Evolutionary conservation across 92 coral and sea anemone species (phyloP).

Genomic region (Epizoanthus scotinus): DNA sequence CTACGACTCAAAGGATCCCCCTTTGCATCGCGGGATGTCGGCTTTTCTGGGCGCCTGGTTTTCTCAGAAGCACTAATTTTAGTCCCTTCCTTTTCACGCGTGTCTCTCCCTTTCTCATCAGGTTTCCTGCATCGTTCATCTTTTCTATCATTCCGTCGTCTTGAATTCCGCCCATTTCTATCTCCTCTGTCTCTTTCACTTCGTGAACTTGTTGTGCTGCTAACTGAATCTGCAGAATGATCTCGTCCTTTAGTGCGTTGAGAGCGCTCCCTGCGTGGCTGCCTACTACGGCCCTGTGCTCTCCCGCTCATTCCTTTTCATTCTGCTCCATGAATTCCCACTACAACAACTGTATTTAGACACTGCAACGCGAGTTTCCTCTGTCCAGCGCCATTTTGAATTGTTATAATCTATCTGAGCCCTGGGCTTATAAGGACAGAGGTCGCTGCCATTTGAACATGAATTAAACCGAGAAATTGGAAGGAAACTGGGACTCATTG

Average conservation of each 20-base stretch:
- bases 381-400: constrained; percentile 95
- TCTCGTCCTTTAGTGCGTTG: constrained; percentile 94
- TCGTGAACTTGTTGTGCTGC: constrained; percentile 83
- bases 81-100: constrained; percentile 72
- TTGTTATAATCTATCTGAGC: constrained; percentile 22
- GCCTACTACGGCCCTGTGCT: constrained; percentile 99
- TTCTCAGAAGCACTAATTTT: constrained; percentile 68
- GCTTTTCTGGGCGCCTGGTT: constrained; percentile 66
- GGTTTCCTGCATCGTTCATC: constrained; percentile 82
- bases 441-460: constrained; percentile 22
- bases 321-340: constrained; percentile 84
- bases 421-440: constrained; percentile 2
- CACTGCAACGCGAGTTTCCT: constrained; percentile 61
- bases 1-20: constrained; percentile 50
- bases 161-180: constrained; percentile 85
- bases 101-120: constrained; percentile 76
- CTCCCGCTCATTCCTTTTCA: constrained; percentile 99
- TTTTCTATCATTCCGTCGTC: constrained; percentile 87
- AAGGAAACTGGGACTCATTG: not conserved
- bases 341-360: constrained; percentile 63
- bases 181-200: constrained; percentile 86
- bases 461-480: not conserved
- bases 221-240: constrained; percentile 92
- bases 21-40: constrained; percentile 65
- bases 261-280: constrained; percentile 99